Evolutionary conservation across 1,140 invertebrate species (phyloP), one percentile per base, ranked within the genome.

Genomic region (Aphaenogaster ashmeadi): DNA sequence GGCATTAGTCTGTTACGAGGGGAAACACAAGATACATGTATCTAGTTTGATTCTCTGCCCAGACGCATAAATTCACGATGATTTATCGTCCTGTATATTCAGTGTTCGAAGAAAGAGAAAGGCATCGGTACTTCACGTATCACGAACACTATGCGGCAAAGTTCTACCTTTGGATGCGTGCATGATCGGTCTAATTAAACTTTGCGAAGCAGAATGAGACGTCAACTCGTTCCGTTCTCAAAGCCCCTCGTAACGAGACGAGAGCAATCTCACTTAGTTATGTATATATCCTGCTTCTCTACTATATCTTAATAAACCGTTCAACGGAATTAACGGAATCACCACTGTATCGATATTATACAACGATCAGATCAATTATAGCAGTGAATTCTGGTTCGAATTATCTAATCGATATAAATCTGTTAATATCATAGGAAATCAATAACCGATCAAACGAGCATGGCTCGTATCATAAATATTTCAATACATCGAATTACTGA

Each of bases 41-140:
- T 89, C 89, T 89, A 71, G 81, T 74, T 80, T 86, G 89, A 91
- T 90, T 91, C 80, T 83, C 74, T 71, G 36, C 66, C 58, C 69
- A 56, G 47, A 41, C 67, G 47, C 60, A 81, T 84, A 84, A 87
- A 83, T 78, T 74, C 84, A 62, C 38, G 83, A 92, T 93, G 90
- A 92, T 93, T 93, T 93, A 93, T 93, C 80, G 84, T 81, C 86
- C 52, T 69, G 80, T 47, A 72, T 91, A 89, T 87, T 78, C 60
- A 47, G 33, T 38, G 87, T 54, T 67, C 54, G 54, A 52, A 52
- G 71, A 67, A 58, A 69, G 60, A 86, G 79, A 78, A 74, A 79
- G 54, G 64, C 41, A 47, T 67, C 50, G 60, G 58, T 41, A 67
- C 44, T 74, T 80, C n/a, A 58, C 41, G 15, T 52, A 75, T 58